Evolutionary conservation across 1,140 invertebrate species (phyloP).

Genomic region (Myzus persicae): DNA sequence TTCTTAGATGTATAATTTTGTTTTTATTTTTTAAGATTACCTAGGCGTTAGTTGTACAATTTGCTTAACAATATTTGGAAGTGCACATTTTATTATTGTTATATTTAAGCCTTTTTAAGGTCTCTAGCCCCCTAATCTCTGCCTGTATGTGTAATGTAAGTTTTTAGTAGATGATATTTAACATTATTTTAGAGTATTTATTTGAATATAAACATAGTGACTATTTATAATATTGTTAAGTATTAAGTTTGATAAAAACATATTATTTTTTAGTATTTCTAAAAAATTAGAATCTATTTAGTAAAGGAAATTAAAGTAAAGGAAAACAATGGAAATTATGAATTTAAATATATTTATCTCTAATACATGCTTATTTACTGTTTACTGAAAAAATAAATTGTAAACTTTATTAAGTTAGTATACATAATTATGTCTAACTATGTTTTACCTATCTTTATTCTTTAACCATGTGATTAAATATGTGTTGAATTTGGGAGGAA

Average conservation of each 20-base stretch:
- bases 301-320: background rate
- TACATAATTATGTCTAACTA: background rate
- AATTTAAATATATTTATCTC: no score
- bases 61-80: background rate
- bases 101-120: background rate
- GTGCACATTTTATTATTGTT: background rate
- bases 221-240: no score
- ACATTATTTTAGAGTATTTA: background rate
- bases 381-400: background rate
- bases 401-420: background rate
- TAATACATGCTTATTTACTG: background rate
- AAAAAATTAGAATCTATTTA: background rate
- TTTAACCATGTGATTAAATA: background rate
- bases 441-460: background rate
- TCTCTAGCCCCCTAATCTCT: background rate
- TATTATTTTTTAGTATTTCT: background rate
- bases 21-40: background rate
- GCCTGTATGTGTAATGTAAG: background rate
- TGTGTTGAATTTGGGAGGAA: background rate
- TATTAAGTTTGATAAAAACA: background rate
- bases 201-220: no score
- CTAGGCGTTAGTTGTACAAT: background rate
- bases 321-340: background rate
- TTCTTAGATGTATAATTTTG: background rate
- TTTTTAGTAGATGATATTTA: background rate